phyloP scores from a whole-genome alignment of 2,888 invertebrate genomes.

The Pheosia tremula region DNA sequence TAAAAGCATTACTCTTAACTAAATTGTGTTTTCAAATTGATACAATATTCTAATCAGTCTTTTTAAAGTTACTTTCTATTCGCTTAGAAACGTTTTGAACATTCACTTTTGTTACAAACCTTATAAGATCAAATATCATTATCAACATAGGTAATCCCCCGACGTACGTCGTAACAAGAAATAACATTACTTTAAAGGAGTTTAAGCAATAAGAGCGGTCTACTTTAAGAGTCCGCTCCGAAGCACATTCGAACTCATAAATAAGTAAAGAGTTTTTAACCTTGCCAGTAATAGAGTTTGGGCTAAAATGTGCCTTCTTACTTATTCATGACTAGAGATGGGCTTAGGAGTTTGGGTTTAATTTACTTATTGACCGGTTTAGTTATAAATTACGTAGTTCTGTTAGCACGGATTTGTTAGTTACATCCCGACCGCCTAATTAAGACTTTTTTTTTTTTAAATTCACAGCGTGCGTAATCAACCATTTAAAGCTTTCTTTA shows the following conservation, averaged over 20 bases:
- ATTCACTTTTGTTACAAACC: no score
- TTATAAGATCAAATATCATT: no score
- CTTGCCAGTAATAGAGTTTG: not conserved
- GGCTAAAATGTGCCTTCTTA: not conserved
- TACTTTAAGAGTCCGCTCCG: not conserved
- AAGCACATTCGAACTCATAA: not conserved
- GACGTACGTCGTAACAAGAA: not conserved
- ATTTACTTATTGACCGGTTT: not conserved
- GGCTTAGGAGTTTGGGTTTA: not conserved
- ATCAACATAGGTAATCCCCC: not conserved
- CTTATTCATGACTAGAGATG: constrained; percentile 2
- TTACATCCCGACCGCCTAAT: no score
- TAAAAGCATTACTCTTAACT: no score
- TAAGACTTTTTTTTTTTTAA: no score
- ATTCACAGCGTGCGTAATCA: no score
- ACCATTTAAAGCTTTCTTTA: no score
- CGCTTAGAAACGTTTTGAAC: no score
- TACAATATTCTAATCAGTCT: no score
- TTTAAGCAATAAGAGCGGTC: not conserved
- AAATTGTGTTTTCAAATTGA: no score
- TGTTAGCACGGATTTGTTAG: no score
- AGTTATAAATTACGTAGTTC: not conserved
- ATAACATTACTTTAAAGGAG: not conserved
- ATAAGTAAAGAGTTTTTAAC: constrained; percentile 1
- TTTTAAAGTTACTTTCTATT: no score